A percentile compares a stretch with the other conserved stretches of the same genome.
These are phyloP conservation scores for Poeciliopsis paucimaculata DNA, from an alignment of 2,797 vertebrate species.

Conservation along the genomic window DNA sequence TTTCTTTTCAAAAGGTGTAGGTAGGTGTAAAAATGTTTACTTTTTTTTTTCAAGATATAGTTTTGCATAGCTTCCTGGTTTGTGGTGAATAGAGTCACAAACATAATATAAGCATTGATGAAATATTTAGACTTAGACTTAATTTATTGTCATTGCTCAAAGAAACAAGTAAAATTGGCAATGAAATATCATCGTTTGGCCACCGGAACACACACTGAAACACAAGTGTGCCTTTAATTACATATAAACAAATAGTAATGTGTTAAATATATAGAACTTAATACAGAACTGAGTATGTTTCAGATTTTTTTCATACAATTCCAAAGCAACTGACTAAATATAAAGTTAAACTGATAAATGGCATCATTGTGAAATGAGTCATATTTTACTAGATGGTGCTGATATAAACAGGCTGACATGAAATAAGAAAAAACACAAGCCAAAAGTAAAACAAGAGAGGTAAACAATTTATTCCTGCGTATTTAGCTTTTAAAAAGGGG, in stretches of 20 bases:
- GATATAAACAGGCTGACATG: not conserved
- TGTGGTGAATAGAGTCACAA: not conserved
- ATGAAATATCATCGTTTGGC: no score
- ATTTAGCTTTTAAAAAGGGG: not conserved
- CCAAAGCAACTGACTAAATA: no score
- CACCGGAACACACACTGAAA: no score
- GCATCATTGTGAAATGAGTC: no score
- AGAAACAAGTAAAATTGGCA: no score
- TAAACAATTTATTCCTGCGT: not conserved
- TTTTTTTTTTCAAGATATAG: not conserved
- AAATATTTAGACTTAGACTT: not conserved
- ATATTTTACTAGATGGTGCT: no score
- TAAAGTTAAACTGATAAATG: no score
- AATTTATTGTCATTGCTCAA: no score
- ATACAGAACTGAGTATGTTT: not conserved
- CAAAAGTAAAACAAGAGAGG: not conserved
- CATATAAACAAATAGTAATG: no score
- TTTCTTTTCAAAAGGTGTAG: no score
- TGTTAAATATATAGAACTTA: no score
- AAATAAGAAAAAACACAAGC: not conserved
- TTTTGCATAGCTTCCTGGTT: not conserved
- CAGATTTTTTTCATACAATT: not conserved
- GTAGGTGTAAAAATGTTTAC: not conserved
- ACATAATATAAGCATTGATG: not conserved
- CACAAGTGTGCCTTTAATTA: no score